Evolutionary conservation across 2,113 vertebrate species (phyloP).

Genomic region (Albula glossodonta): DNA sequence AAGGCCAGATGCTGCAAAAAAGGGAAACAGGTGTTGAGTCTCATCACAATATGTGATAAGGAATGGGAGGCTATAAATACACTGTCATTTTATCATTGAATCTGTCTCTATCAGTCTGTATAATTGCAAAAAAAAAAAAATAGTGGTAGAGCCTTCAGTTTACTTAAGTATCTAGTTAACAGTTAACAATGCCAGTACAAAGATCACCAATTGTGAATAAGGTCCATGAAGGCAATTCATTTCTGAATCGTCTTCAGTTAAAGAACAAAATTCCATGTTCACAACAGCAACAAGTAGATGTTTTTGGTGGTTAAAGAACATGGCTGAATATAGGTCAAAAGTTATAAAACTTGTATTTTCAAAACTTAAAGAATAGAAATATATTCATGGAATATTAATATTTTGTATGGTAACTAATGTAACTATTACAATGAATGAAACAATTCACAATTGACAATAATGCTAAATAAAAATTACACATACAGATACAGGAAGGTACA

Average conservation of each 20-base stretch:
- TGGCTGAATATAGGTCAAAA: slow-evolving; percentile 15
- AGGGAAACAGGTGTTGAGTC: not conserved
- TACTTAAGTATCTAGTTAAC: not conserved
- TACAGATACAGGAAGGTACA: too few relatives aligned
- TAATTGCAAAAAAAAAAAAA: not conserved
- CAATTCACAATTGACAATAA: too few relatives aligned
- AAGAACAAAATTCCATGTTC: not conserved
- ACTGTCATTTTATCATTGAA: not conserved
- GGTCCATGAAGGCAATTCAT: not conserved
- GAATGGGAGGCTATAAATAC: too few relatives aligned
- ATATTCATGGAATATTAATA: not conserved
- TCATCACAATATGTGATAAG: not conserved
- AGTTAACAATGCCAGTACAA: not conserved
- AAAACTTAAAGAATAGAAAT: not conserved
- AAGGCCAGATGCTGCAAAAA: not conserved
- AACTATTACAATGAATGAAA: too few relatives aligned
- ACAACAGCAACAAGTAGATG: slow-evolving; percentile 3
- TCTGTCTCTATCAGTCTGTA: not conserved
- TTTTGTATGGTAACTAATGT: not conserved
- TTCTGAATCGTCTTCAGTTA: not conserved
- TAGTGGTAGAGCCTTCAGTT: not conserved
- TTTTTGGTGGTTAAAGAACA: not conserved
- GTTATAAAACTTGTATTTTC: not conserved
- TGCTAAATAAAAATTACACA: too few relatives aligned
- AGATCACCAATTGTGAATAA: not conserved